Percentiles rank a stretch among this genome's conserved stretches.
These are phyloP conservation scores for Rhinella marina DNA, from an alignment of 2,797 vertebrate genomes.

Conservation along the genomic window DNA sequence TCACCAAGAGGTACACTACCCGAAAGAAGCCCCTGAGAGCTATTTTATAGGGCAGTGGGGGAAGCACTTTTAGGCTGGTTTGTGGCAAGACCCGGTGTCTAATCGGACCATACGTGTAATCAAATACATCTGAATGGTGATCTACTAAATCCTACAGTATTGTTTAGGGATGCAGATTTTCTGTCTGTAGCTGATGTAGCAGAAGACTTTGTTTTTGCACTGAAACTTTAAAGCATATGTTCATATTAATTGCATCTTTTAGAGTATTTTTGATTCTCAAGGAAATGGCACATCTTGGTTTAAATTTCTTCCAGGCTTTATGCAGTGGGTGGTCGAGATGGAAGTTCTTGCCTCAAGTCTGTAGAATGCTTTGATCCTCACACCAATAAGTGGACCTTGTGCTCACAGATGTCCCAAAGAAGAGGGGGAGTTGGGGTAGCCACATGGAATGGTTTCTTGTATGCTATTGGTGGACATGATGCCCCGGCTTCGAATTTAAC, in stretches of 20 bases:
- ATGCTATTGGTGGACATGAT: conserved; percentile 95
- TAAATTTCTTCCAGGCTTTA: conserved; percentile 81
- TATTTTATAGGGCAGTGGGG: too few relatives aligned
- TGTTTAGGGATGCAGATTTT: neutral
- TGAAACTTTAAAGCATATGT: neutral
- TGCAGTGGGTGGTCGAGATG: conserved; percentile 95
- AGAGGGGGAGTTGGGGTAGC: conserved; percentile 95
- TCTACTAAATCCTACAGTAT: neutral
- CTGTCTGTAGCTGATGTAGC: neutral
- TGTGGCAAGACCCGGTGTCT: too few relatives aligned
- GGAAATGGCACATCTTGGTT: conserved; percentile 31
- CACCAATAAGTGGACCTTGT: conserved; percentile 92
- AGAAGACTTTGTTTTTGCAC: neutral
- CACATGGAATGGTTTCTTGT: conserved; percentile 94
- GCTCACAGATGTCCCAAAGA: conserved; percentile 95
- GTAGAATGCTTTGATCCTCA: conserved; percentile 98
- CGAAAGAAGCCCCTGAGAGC: too few relatives aligned
- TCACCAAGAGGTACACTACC: too few relatives aligned
- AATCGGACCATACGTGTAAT: too few relatives aligned
- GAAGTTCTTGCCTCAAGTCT: conserved; percentile 95
- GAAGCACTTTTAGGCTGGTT: too few relatives aligned
- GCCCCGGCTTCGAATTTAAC: conserved; percentile 92
- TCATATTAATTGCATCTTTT: neutral
- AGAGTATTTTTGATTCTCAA: neutral
- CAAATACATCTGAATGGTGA: neutral